A percentile compares a stretch with the other conserved stretches of the same genome.
These are phyloP conservation scores for Drosophila subsilvestris DNA, from an alignment of 2,888 invertebrate species.

Conservation along the genomic window DNA sequence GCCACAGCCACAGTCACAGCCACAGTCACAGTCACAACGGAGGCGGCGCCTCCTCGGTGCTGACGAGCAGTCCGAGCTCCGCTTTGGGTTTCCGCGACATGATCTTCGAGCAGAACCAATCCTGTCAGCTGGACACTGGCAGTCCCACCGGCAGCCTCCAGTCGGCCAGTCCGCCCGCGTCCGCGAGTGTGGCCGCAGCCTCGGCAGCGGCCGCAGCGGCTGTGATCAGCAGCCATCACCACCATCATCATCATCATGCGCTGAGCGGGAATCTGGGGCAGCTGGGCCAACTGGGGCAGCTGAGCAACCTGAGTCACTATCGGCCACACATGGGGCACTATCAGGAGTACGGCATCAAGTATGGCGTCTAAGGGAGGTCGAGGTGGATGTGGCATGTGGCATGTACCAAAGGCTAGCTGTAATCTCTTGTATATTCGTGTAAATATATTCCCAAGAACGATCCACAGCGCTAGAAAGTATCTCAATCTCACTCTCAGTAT, in stretches of 20 bases:
- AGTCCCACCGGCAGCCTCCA: slow-evolving; percentile 84
- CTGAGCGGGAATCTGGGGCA: slow-evolving; percentile 83
- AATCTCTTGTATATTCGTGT: slow-evolving; percentile 75
- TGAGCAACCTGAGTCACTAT: slow-evolving; percentile 84
- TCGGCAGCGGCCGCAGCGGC: slow-evolving; percentile 78
- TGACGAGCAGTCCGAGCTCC: slow-evolving; percentile 77
- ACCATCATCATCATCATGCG: slow-evolving; percentile 82
- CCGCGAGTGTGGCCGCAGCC: slow-evolving; percentile 70
- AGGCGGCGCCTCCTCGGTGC: slow-evolving; percentile 48
- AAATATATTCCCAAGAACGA: slow-evolving; percentile 70
- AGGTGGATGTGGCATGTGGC: not conserved
- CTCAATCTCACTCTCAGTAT: slow-evolving; percentile 23
- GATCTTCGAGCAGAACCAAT: slow-evolving; percentile 84
- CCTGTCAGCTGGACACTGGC: slow-evolving; percentile 84
- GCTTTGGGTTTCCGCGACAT: slow-evolving; percentile 83
- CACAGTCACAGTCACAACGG: slow-evolving; percentile 56
- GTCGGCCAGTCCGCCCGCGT: slow-evolving; percentile 83
- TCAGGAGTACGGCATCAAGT: slow-evolving; percentile 84
- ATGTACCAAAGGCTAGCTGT: slow-evolving; percentile 47
- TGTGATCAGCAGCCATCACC: slow-evolving; percentile 81
- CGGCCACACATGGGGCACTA: slow-evolving; percentile 83
- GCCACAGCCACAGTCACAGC: slow-evolving; percentile 60
- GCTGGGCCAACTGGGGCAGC: slow-evolving; percentile 82
- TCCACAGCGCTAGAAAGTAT: slow-evolving; percentile 51
- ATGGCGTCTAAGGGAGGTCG: slow-evolving; percentile 81